A percentile compares a stretch with the other conserved stretches of the same genome.
phyloP scores from a whole-genome alignment of 1,140 invertebrate species.

The Drosophila pseudoobscura region DNA sequence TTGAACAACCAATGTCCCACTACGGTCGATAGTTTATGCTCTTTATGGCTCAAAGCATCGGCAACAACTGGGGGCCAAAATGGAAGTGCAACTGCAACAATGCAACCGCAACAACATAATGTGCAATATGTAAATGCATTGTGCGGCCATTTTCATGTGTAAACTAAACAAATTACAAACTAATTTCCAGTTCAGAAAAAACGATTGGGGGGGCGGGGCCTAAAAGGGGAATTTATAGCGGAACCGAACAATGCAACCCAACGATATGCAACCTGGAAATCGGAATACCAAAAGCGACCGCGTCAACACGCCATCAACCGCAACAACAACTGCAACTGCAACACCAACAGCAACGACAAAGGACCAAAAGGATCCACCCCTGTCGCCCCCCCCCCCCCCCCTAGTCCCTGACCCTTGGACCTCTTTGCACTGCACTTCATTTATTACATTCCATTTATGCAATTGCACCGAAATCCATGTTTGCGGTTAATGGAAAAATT shows the following conservation, averaged over 20 bases:
- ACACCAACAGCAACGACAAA: slow-evolving; percentile 50
- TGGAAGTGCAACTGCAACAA: slow-evolving; percentile 4
- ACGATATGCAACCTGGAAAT: slow-evolving; percentile 21
- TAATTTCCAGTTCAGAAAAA: slow-evolving; percentile 49
- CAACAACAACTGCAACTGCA: slow-evolving; percentile 40
- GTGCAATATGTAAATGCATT: slow-evolving; percentile 63
- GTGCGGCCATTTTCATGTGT: slow-evolving; percentile 55
- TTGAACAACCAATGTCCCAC: slow-evolving; percentile 32
- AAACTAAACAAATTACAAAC: slow-evolving; percentile 74
- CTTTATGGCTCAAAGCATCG: slow-evolving; percentile 25
- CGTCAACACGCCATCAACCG: slow-evolving; percentile 66
- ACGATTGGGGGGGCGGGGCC: neutral
- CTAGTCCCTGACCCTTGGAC: neutral
- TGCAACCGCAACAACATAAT: slow-evolving; percentile 61
- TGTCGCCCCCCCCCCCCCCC: neutral
- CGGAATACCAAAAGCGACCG: slow-evolving; percentile 37
- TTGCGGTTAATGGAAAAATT: slow-evolving; percentile 79
- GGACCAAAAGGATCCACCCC: neutral
- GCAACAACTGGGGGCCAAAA: neutral
- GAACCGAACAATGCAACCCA: slow-evolving; percentile 4
- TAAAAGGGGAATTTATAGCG: neutral
- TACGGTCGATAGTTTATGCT: slow-evolving; percentile 2
- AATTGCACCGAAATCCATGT: slow-evolving; percentile 76
- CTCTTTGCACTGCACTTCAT: slow-evolving; percentile 49
- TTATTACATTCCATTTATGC: slow-evolving; percentile 75